A percentile compares a stretch with the other conserved stretches of the same genome.
Conservation (phyloP, 2,888 invertebrate genomes). For the Brenthis hecate region DNA sequence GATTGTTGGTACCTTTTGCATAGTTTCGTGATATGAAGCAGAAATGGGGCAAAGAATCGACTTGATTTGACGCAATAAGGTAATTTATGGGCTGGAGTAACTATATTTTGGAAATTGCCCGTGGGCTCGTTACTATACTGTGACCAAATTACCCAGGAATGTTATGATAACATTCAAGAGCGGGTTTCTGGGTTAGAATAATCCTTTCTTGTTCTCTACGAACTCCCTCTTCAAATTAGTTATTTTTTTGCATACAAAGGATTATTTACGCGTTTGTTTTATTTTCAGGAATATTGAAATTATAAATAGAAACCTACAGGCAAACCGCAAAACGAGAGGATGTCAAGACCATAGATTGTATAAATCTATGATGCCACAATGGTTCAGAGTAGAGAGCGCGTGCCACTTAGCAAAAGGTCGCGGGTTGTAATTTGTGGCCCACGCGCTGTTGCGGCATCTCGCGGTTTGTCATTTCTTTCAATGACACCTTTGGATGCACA, state of each 20-base stretch:
- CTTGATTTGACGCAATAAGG: too few relatives aligned
- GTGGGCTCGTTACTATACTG: too few relatives aligned
- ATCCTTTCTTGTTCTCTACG: too few relatives aligned
- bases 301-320: conserved; percentile 18
- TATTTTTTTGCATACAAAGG: neutral
- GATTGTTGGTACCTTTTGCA: too few relatives aligned
- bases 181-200: too few relatives aligned
- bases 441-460: conserved; percentile 48
- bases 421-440: conserved; percentile 47
- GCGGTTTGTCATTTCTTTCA: conserved; percentile 40
- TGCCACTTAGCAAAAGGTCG: conserved; percentile 49
- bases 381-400: conserved; percentile 36
- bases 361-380: conserved; percentile 30
- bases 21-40: too few relatives aligned
- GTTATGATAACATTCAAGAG: too few relatives aligned
- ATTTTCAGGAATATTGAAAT: neutral
- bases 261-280: neutral
- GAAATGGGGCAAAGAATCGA: too few relatives aligned
- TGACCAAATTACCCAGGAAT: too few relatives aligned
- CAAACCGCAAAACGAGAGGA: conserved; percentile 34
- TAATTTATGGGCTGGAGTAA: too few relatives aligned
- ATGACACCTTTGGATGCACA: conserved; percentile 16
- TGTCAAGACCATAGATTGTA: conserved; percentile 38
- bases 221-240: too few relatives aligned
- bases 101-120: too few relatives aligned